A percentile compares a stretch with the other conserved stretches of the same genome.
Conservation (phyloP, 92 coral and sea anemone species). For the Parazoanthus atlanticus region DNA sequence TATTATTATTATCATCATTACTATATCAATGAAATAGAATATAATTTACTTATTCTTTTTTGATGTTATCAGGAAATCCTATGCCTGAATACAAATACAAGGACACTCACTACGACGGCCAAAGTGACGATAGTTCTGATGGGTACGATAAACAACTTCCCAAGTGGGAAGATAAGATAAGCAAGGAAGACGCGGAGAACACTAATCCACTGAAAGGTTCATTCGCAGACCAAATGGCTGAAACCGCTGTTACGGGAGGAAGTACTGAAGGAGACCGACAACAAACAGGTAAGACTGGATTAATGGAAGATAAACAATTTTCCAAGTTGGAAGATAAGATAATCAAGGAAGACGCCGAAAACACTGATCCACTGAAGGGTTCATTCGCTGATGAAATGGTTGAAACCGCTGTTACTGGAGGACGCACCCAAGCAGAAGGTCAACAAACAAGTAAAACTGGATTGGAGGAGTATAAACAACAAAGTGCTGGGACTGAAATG, state of each 20-base stretch:
- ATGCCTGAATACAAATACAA: conserved; percentile 76
- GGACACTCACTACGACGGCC: conserved; percentile 51
- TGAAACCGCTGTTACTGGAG: background rate
- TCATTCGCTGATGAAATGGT: conserved; percentile 21
- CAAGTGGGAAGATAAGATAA: conserved; percentile 25
- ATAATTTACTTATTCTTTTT: background rate
- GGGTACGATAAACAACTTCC: conserved; percentile 34
- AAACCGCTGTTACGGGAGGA: background rate
- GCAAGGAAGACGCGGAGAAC: conserved; percentile 22
- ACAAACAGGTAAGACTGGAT: background rate
- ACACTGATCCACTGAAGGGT: conserved; percentile 3
- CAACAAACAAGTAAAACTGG: background rate
- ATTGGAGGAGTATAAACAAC: background rate
- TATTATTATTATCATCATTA: no score
- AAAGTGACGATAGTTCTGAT: conserved; percentile 27
- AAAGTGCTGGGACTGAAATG: background rate
- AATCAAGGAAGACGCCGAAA: conserved; percentile 24
- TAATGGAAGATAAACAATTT: background rate
- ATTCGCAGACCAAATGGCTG: conserved; percentile 5
- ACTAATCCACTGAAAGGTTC: conserved; percentile 13
- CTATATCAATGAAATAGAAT: no score
- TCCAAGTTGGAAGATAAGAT: conserved; percentile 10
- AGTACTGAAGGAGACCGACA: background rate
- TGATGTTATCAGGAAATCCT: conserved; percentile 50
- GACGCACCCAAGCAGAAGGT: background rate